phyloP scores from a whole-genome alignment of 2,888 invertebrate species.

The Eristalis tenax region DNA sequence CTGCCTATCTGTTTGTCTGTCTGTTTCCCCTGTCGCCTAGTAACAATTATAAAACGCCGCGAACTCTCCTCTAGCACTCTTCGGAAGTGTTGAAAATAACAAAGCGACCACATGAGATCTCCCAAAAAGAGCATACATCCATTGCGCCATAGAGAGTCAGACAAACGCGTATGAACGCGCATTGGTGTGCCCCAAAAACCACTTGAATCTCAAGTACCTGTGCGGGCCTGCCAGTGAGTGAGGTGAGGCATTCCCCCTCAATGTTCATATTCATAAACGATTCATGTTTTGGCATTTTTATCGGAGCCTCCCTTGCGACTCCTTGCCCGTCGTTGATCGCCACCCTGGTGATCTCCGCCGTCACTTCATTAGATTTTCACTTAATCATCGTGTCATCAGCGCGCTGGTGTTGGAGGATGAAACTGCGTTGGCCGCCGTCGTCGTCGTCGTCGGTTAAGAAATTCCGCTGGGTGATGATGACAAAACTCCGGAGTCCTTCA shows the following conservation, averaged over 20 bases:
- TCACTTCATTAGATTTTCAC: slow-evolving; percentile 65
- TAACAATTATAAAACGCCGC: slow-evolving; percentile 21
- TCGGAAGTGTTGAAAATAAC: slow-evolving; percentile 55
- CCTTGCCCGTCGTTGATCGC: neutral
- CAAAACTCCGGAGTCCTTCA: slow-evolving; percentile 64
- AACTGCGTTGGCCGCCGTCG: slow-evolving; percentile 62
- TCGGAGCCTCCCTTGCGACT: neutral
- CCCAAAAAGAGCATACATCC: slow-evolving; percentile 34
- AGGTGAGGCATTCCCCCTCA: neutral
- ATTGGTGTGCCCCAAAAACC: slow-evolving; percentile 56
- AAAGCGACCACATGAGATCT: slow-evolving; percentile 45
- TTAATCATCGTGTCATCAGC: slow-evolving; percentile 60
- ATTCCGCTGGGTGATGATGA: slow-evolving; percentile 31
- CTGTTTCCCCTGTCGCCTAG: neutral
- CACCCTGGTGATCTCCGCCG: slow-evolving; percentile 36
- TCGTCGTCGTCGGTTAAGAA: neutral
- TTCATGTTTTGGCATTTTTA: slow-evolving; percentile 54
- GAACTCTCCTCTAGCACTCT: slow-evolving; percentile 54
- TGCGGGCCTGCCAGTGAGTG: neutral
- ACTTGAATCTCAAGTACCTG: slow-evolving; percentile 59
- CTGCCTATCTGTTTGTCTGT: slow-evolving; percentile 57
- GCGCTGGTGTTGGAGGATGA: slow-evolving; percentile 31
- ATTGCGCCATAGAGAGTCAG: slow-evolving; percentile 47
- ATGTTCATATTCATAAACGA: slow-evolving; percentile 32
- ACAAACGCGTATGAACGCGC: slow-evolving; percentile 1